phyloP scores from a whole-genome alignment of 1,140 invertebrate species.

The Dolichoris vasculosae region DNA sequence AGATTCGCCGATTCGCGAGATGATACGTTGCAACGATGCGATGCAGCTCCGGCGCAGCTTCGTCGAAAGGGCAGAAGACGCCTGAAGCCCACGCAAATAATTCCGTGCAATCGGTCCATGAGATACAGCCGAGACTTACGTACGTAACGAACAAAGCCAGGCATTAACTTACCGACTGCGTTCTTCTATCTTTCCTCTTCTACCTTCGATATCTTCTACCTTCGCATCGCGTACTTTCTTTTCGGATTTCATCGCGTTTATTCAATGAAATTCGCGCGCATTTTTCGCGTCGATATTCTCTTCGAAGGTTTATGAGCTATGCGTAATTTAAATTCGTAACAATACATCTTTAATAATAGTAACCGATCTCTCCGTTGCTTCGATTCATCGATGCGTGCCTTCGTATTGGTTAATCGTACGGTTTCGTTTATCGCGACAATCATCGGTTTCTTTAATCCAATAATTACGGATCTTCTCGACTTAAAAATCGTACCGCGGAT shows the following conservation, averaged over 20 bases:
- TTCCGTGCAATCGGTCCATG: neutral
- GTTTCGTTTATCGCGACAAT: too few relatives aligned
- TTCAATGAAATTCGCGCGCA: neutral
- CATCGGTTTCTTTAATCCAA: too few relatives aligned
- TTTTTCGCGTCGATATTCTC: neutral
- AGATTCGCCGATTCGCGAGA: conserved; percentile 17
- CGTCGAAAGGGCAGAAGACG: neutral
- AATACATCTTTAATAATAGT: neutral
- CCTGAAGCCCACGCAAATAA: neutral
- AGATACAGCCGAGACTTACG: neutral
- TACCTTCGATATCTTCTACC: neutral
- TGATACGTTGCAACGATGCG: conserved; percentile 17
- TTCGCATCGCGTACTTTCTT: neutral
- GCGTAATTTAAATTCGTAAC: neutral
- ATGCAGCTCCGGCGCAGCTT: neutral
- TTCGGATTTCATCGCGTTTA: neutral
- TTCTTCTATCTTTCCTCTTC: too few relatives aligned
- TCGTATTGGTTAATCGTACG: too few relatives aligned
- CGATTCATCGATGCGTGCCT: too few relatives aligned
- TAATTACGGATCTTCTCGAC: too few relatives aligned
- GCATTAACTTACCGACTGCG: neutral
- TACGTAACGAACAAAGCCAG: conserved; percentile 33
- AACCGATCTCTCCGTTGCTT: too few relatives aligned
- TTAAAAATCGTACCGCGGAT: too few relatives aligned
- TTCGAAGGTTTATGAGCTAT: neutral